Evolutionary conservation across 2,888 invertebrate genomes (phyloP).

Genomic region (Nymphalis urticae): DNA sequence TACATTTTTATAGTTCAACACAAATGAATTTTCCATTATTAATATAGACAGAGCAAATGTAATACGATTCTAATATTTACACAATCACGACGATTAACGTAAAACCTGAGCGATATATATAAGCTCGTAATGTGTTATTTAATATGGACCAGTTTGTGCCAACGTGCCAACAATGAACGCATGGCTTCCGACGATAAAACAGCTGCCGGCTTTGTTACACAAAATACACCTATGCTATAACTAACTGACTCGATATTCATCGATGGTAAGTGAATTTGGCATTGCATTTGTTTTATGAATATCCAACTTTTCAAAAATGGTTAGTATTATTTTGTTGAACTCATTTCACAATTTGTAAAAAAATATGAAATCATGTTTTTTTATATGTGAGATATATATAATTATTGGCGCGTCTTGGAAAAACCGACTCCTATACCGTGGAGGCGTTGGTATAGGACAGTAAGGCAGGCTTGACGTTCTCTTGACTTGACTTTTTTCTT

Average conservation of each 20-base stretch:
- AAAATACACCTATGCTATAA: conserved; percentile 24
- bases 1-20: not conserved
- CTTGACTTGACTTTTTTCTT: too few relatives aligned
- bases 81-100: conserved; percentile 37
- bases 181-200: conserved; percentile 55
- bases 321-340: not conserved
- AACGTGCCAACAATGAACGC: conserved; percentile 56
- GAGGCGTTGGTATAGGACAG: too few relatives aligned
- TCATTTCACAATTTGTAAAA: too few relatives aligned
- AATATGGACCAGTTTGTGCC: conserved; percentile 48
- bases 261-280: conserved; percentile 12
- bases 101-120: conserved; percentile 49
- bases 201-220: conserved; percentile 45
- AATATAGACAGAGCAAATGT: conserved; percentile 30
- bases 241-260: conserved; percentile 20
- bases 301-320: not conserved
- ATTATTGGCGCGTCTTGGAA: too few relatives aligned
- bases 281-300: conserved; percentile 2
- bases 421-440: too few relatives aligned
- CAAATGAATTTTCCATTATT: conserved; percentile 20
- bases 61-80: conserved; percentile 41
- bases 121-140: conserved; percentile 49
- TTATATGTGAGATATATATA: too few relatives aligned
- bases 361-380: too few relatives aligned
- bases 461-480: too few relatives aligned